Evolutionary conservation across 2,888 invertebrate genomes (phyloP).

Genomic region (Ophonus ardosiacus): DNA sequence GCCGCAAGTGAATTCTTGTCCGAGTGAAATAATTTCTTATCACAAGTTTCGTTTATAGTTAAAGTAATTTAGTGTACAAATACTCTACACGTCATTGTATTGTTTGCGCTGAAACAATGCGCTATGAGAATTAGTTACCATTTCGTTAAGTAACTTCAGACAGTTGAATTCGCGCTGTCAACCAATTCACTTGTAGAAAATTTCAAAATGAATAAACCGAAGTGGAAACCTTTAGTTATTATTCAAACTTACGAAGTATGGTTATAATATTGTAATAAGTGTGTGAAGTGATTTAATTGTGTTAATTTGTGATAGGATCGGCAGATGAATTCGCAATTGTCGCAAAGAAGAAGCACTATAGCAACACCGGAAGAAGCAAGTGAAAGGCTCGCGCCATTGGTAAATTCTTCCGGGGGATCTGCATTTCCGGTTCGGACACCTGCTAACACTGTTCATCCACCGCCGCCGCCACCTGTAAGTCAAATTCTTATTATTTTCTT

Average conservation of each 20-base stretch:
- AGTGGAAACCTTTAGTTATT: slow-evolving; percentile 77
- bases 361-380: slow-evolving; percentile 50
- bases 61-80: slow-evolving; percentile 54
- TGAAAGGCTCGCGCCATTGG: slow-evolving; percentile 52
- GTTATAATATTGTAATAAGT: slow-evolving; percentile 67
- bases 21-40: slow-evolving; percentile 42
- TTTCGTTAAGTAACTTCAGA: slow-evolving; percentile 49
- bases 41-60: slow-evolving; percentile 47
- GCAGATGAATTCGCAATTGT: slow-evolving; percentile 25
- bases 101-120: slow-evolving; percentile 53
- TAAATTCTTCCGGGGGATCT: slow-evolving; percentile 21
- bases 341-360: slow-evolving; percentile 53
- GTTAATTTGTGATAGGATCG: slow-evolving; percentile 51
- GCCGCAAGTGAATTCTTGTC: slow-evolving; percentile 16
- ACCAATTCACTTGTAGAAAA: slow-evolving; percentile 3
- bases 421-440: slow-evolving; percentile 33
- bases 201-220: slow-evolving; percentile 66
- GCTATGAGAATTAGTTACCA: slow-evolving; percentile 40
- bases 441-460: slow-evolving; percentile 75
- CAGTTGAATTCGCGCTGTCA: slow-evolving; percentile 42
- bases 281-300: slow-evolving; percentile 25
- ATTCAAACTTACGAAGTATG: slow-evolving; percentile 82
- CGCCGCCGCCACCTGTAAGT: slow-evolving; percentile 82
- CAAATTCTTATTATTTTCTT: slow-evolving; percentile 15
- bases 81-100: slow-evolving; percentile 49